A percentile compares a stretch with the other conserved stretches of the same genome.
These are phyloP conservation scores for Scylla paramamosain DNA, from an alignment of 1,140 invertebrate genomes.

Conservation along the genomic window DNA sequence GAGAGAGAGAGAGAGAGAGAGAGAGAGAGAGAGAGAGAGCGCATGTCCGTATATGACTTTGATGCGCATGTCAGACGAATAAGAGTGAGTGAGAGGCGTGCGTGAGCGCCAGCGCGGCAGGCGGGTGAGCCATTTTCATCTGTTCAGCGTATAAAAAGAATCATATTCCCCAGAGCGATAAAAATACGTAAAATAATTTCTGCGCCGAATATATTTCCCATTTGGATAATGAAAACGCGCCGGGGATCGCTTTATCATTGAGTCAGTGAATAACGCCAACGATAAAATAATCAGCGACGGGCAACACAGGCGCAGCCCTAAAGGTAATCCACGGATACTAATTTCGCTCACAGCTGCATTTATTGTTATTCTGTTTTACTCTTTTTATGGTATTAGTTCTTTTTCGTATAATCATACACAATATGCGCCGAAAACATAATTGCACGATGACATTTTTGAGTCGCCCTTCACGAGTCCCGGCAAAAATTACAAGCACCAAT, in stretches of 20 bases:
- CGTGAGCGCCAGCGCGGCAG: not conserved
- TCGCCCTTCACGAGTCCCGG: constrained; percentile 32
- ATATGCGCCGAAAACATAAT: constrained; percentile 69
- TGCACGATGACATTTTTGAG: constrained; percentile 72
- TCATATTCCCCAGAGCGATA: constrained; percentile 33
- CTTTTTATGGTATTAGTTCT: constrained; percentile 41
- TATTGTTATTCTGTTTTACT: constrained; percentile 43
- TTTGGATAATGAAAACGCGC: constrained; percentile 44
- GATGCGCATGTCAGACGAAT: not conserved
- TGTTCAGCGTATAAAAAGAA: constrained; percentile 31
- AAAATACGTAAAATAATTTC: constrained; percentile 34
- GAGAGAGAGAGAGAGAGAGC: constrained; percentile 1
- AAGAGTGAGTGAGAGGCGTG: not conserved
- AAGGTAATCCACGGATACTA: constrained; percentile 48
- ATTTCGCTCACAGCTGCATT: constrained; percentile 57
- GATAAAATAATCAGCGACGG: constrained; percentile 48
- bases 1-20: constrained; percentile 7
- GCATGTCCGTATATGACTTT: not conserved
- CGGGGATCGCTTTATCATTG: constrained; percentile 50
- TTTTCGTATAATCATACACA: constrained; percentile 66
- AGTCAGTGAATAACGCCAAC: constrained; percentile 34
- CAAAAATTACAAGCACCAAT: constrained; percentile 63
- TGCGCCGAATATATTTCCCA: constrained; percentile 53
- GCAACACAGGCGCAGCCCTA: not conserved
- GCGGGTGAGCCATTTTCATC: not conserved